These are phyloP conservation scores for Eulemur albifrons DNA, from an alignment of 2,797 vertebrate species.

Conservation along the genomic window DNA sequence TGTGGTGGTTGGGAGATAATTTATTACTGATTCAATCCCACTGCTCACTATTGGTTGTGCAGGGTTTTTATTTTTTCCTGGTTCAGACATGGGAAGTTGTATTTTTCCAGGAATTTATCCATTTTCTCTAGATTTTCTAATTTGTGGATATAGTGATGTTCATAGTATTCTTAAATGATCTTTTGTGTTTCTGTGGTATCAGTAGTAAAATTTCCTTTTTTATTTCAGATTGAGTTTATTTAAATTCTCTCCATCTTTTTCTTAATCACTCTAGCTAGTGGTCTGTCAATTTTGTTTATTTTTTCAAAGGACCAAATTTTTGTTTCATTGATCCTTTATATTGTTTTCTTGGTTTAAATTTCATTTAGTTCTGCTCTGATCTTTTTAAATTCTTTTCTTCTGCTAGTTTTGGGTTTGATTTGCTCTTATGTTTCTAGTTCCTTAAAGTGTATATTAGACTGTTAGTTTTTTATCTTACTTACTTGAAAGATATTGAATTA, in stretches of 20 bases:
- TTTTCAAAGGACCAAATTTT: background rate
- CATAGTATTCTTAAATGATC: background rate
- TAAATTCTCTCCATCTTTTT: background rate
- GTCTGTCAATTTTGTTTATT: background rate
- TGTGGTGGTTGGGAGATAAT: background rate
- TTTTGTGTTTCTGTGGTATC: background rate
- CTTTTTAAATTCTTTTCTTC: background rate
- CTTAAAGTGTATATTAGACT: background rate
- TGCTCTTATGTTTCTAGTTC: background rate
- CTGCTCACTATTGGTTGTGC: background rate
- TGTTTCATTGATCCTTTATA: background rate
- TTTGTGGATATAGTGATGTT: background rate
- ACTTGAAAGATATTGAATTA: background rate
- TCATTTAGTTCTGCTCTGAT: background rate
- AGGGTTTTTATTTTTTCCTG: background rate
- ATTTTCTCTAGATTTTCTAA: background rate
- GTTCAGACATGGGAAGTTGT: background rate
- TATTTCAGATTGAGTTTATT: background rate
- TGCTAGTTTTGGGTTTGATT: background rate
- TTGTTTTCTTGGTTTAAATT: background rate
- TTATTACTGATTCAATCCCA: background rate
- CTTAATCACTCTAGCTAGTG: background rate
- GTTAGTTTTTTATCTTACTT: background rate
- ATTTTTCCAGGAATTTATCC: background rate
- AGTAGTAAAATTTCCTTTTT: background rate